These are phyloP conservation scores for Subacronicta megacephala DNA, from an alignment of 2,888 invertebrate genomes.

Conservation along the genomic window DNA sequence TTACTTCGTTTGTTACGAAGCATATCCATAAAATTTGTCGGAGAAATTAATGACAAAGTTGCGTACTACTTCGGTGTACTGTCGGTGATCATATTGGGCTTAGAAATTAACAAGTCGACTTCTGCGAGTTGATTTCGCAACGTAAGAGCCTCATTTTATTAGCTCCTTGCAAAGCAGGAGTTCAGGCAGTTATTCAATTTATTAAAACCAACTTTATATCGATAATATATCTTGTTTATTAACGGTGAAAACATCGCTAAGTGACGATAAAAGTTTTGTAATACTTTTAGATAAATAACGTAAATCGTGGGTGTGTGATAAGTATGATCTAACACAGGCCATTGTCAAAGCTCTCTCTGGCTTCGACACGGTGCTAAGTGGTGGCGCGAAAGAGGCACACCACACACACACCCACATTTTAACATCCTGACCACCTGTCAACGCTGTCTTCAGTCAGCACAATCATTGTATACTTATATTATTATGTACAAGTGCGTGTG, in stretches of 20 bases:
- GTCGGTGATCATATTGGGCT: conserved; percentile 5
- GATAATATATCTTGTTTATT: conserved; percentile 18
- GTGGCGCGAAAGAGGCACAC: conserved; percentile 19
- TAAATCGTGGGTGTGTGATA: conserved; percentile 22
- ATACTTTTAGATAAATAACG: conserved; percentile 44
- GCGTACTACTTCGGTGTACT: not conserved
- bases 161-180: conserved; percentile 9
- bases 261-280: conserved; percentile 45
- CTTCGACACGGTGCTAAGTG: conserved; percentile 47
- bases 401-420: conserved; percentile 1
- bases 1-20: conserved; percentile 18
- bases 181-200: conserved; percentile 4
- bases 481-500: conserved; percentile 26
- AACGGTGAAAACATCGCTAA: conserved; percentile 46
- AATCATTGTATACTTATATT: conserved; percentile 9
- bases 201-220: conserved; percentile 6
- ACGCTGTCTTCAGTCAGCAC: conserved; percentile 14
- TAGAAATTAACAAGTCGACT: conserved; percentile 31
- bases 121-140: conserved; percentile 15
- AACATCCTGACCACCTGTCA: conserved; percentile 14
- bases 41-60: conserved; percentile 15
- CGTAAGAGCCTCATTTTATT: too few relatives aligned
- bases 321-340: conserved; percentile 50
- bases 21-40: conserved; percentile 5
- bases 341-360: conserved; percentile 58